Percentiles rank a stretch among this genome's conserved stretches.
Conservation (phyloP, 2,888 invertebrate species). For the Oligia strigilis region DNA sequence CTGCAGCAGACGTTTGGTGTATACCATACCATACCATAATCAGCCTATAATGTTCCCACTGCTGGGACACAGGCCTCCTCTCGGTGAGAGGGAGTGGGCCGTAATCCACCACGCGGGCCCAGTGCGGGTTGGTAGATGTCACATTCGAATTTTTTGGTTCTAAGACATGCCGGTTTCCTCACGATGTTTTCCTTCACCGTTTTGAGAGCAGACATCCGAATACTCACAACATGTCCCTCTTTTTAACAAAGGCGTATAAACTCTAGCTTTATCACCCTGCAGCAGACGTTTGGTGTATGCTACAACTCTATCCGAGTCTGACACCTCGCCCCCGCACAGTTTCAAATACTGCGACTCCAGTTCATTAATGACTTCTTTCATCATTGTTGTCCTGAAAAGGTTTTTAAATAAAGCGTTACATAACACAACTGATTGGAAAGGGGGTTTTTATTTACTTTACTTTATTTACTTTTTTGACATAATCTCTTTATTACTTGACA, state of each 20-base stretch:
- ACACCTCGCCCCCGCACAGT: slow-evolving; percentile 58
- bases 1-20: slow-evolving; percentile 92
- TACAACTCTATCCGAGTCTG: slow-evolving; percentile 67
- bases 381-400: slow-evolving; percentile 89
- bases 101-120: too few relatives aligned
- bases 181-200: too few relatives aligned
- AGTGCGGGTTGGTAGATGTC: too few relatives aligned
- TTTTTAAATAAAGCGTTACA: neutral
- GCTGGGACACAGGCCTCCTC: too few relatives aligned
- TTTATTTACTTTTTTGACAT: too few relatives aligned
- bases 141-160: too few relatives aligned
- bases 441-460: too few relatives aligned
- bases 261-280: slow-evolving; percentile 92
- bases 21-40: slow-evolving; percentile 61
- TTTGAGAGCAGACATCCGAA: too few relatives aligned
- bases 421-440: neutral
- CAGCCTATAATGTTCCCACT: too few relatives aligned
- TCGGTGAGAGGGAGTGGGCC: too few relatives aligned
- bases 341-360: slow-evolving; percentile 80
- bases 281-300: slow-evolving; percentile 91
- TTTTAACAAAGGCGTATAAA: slow-evolving; percentile 93
- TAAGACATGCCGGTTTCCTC: too few relatives aligned
- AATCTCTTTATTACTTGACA: too few relatives aligned
- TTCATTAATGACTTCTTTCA: slow-evolving; percentile 89
- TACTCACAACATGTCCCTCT: slow-evolving; percentile 95